Conservation (phyloP, 2,113 vertebrate species). For the Xenotilapia longispinis region DNA sequence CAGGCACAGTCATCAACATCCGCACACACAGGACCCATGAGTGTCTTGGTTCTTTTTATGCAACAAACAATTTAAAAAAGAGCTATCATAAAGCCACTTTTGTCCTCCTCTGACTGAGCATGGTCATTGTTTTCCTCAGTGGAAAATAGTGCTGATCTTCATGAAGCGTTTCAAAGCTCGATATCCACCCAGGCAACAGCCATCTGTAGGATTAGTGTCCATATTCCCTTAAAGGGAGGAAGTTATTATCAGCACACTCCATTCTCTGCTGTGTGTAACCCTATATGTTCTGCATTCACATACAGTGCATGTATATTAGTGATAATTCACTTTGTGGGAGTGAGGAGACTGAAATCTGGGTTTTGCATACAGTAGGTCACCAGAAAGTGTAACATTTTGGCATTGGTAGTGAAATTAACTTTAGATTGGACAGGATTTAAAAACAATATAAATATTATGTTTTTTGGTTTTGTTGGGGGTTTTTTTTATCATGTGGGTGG, state of each 20-base stretch:
- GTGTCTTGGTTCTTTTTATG: not conserved
- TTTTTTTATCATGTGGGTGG: not conserved
- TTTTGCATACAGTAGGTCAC: not conserved
- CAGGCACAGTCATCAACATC: not conserved
- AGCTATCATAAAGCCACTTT: not conserved
- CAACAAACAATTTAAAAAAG: not conserved
- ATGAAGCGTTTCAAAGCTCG: not conserved
- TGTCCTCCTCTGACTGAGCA: not conserved
- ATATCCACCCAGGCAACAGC: not conserved
- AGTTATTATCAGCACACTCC: not conserved
- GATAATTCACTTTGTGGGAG: not conserved
- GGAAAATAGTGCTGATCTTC: not conserved
- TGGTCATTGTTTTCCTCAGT: not conserved
- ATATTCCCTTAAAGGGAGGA: not conserved
- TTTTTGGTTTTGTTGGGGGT: not conserved
- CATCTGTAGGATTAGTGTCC: not conserved
- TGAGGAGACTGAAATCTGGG: not conserved
- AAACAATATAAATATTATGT: not conserved
- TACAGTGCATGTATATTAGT: not conserved
- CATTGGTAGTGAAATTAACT: not conserved
- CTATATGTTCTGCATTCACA: not conserved
- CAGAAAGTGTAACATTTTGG: not conserved
- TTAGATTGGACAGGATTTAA: not conserved
- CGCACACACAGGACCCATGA: not conserved
- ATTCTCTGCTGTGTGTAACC: not conserved